These are phyloP conservation scores for Oscheius sp. DNA, from an alignment of 2,888 invertebrate species.

Conservation along the genomic window DNA sequence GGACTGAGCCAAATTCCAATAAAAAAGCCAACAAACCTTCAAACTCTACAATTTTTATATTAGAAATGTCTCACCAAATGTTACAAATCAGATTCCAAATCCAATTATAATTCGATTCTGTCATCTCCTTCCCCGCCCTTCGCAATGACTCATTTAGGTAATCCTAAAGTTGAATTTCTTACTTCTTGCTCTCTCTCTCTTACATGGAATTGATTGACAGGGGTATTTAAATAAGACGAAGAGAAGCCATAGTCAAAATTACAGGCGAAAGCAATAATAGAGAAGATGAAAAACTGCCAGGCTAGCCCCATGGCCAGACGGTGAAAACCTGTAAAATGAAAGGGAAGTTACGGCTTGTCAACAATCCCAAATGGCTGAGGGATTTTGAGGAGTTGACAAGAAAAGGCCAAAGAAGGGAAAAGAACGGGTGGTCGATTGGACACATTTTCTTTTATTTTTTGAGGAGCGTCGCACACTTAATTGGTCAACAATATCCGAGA, in stretches of 20 bases:
- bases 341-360: too few species aligned
- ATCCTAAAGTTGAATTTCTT: conserved; percentile 13
- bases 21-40: conserved; percentile 59
- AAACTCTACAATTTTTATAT: not conserved
- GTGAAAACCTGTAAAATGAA: too few species aligned
- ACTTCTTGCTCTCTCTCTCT: not conserved
- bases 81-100: conserved; percentile 61
- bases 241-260: conserved; percentile 63
- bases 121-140: conserved; percentile 36
- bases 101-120: conserved; percentile 39
- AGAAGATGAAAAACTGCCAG: conserved; percentile 39
- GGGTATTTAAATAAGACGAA: conserved; percentile 57
- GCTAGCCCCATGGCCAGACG: not conserved
- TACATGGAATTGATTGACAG: conserved; percentile 57
- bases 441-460: too few species aligned
- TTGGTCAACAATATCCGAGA: too few species aligned
- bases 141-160: conserved; percentile 39
- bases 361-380: too few species aligned
- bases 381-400: too few species aligned
- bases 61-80: conserved; percentile 42
- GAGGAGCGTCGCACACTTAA: too few species aligned
- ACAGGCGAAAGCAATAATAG: conserved; percentile 43
- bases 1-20: conserved; percentile 61
- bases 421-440: too few species aligned
- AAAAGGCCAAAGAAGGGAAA: too few species aligned